Evolutionary conservation across 2,797 vertebrate genomes (phyloP).

Genomic region (Dendrocincla fuliginosa): DNA sequence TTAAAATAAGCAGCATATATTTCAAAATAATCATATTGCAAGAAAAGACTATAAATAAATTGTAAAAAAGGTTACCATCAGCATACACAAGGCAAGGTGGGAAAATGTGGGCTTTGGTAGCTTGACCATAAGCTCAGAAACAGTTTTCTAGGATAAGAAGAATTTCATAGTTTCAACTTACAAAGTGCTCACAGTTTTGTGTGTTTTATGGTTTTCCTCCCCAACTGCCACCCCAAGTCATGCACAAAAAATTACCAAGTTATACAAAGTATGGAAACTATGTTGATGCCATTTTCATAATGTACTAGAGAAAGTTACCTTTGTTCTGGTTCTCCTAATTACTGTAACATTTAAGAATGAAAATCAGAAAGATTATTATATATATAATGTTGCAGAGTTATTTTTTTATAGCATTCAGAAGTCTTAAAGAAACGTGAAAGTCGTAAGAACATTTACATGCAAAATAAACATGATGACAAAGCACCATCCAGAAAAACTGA

Average conservation of each 20-base stretch:
- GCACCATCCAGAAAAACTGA: neutral
- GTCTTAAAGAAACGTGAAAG: neutral
- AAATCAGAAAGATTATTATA: neutral
- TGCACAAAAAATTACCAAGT: neutral
- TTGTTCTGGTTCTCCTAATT: neutral
- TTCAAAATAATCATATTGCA: neutral
- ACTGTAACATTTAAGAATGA: neutral
- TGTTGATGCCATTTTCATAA: neutral
- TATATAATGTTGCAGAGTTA: neutral
- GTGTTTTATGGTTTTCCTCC: neutral
- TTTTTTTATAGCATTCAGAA: neutral
- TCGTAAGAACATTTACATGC: neutral
- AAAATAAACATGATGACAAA: neutral
- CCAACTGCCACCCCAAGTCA: neutral
- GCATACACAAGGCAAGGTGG: neutral
- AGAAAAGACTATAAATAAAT: neutral
- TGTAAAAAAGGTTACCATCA: neutral
- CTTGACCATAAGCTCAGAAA: neutral
- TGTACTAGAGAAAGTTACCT: neutral
- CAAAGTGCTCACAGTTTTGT: neutral
- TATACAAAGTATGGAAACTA: neutral
- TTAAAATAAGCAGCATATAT: slow-evolving; percentile 26
- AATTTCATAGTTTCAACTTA: neutral
- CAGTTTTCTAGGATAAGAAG: neutral
- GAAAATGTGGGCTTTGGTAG: neutral